Evolutionary conservation across 2,113 vertebrate genomes (phyloP), one percentile per base, ranked within the genome.

Genomic region (Notiomystis cincta): DNA sequence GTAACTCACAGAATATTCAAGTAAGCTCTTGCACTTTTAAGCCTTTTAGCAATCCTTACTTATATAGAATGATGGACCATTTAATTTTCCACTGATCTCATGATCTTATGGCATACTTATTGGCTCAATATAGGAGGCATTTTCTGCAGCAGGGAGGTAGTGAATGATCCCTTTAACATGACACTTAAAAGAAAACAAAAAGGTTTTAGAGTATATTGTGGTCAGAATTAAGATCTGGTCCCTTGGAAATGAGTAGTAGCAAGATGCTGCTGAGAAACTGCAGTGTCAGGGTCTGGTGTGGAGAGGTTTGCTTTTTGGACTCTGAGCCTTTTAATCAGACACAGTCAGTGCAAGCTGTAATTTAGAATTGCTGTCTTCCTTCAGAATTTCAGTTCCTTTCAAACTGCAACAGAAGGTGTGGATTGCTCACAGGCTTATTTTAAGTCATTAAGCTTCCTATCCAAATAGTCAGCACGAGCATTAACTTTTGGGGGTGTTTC

Each of bases 341-440:
- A 64, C 81, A 95, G 70, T 89, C 48, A 72, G 38, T 54, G 71
- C 6, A 50, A 70, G 38, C 70, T 96, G 93, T 84, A 77, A 38
- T 91, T 97, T 94, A 95, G 80, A 96, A 89, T 58, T 81, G 44
- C 45, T 8, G 5, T 86, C 96, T 93, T 80, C 28, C 66, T 45
- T 47, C 76, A 92, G 60, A 93, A 87, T 73, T 95, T 89, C 45
- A 83, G 31, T 81, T 58, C 61, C 76, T 94, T 66, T 87, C 82
- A 79, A 70, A 76, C 56, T 77, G 91, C 69, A 95, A 50, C 92
- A 92, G 64, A 92, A 79, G 82, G 58, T 76, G 33, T 78, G 75
- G 56, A 73, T 87, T 80, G 82, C 84, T 91, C 87, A 58, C 53
- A 92, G 95, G 67, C 82, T 94, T 97, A 76, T 84, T 95, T 87